Evolutionary conservation across 2,797 vertebrate genomes (phyloP), one percentile per base, ranked within the genome.

Genomic region (Benthosema pterotum): DNA sequence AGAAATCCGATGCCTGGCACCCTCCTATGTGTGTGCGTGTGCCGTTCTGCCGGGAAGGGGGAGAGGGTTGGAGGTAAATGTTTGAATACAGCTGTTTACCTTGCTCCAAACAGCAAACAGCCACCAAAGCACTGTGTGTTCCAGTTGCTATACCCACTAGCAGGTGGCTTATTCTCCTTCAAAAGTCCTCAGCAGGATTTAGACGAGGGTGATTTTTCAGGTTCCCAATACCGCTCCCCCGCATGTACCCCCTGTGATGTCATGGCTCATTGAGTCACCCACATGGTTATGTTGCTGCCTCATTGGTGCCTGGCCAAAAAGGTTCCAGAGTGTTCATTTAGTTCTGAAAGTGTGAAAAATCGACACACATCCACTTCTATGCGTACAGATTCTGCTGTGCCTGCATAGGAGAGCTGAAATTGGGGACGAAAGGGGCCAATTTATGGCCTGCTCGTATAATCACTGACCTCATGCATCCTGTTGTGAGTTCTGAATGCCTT

Each of bases 1-100:
- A 84, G 73, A 84, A 83, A 86, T 82, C 74, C 67, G 80, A 78
- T 79, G 69, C 78, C 79, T 67, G 71, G 69, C 71, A 67, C 80
- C 71, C 64, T 67, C 65, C 52, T 71, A 53, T 78, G 72, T 76
- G 70, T 79, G 74, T 60, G 59, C 55, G 74, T 60, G 59, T 53
- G 56, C 60, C 69, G 68, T 56, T 56, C 72, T 83, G 81, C 83
- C 83, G 85, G 81, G 69, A 63, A 49, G 56, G 77, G 69, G 67
- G 70, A 72, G 84, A 38, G 32, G 5, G 6, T 38, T 8, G 1
- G 8, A 70, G 56, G 63, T 73, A 68, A 77, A 69, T 74, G 78
- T 83, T 82, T 84, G 78, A 75, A 77, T 61, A 64, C 75, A 60
- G 71, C 63, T 72, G 59, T 42, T 58, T 28, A 48, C 59, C 64